Base-by-base conservation (phyloP, 1,140 invertebrate species). In the Drosophila orosa region DNA sequence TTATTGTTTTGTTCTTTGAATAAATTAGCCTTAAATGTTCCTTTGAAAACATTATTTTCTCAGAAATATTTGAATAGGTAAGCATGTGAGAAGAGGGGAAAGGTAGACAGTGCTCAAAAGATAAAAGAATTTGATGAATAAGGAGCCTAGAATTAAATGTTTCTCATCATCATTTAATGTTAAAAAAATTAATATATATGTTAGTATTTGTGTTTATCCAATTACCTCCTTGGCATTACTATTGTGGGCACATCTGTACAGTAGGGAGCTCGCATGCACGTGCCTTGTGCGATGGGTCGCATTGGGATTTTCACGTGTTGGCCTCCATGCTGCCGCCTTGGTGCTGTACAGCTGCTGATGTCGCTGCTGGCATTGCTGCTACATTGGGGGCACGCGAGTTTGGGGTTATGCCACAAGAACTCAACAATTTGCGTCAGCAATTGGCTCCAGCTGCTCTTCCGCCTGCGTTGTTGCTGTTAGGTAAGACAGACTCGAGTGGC, bases 361-460 rank as follows among this genome's bases (percentile, higher is more conserved):
- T 35, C 22, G 61, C 45, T 60, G 47, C 45, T 50, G 22, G 50
- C 33, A 9, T 12, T 17, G 37, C 37, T 42, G 63, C 57, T 59
- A 44, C 57, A 55, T 27, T 25, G 50, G 17, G 61, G 54, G 63
- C 75, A 74, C 79, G 80, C 79, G 76, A 83, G 72, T 69, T 57
- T 52, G 47, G 67, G 52, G 68, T 83, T 87, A 89, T 83, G 75
- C 66, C 65, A 71, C 68, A 83, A 73, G 84, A 77, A 89, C 61
- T 48, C 68, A 83, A 69, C 83, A 77, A 89, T 80, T 80, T 89
- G 76, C 83, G 83, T 87, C 83, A 87, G 84, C 84, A 82, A 52
- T 56, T 52, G 45, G 40, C 73, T 27, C 19, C 69, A 61, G 68
- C 24, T 57, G 50, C 56, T 69, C 25, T 54, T 60, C 15, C 54